Base-by-base conservation (phyloP, 2,888 invertebrate genomes). In the Rhyacophila evoluta region DNA sequence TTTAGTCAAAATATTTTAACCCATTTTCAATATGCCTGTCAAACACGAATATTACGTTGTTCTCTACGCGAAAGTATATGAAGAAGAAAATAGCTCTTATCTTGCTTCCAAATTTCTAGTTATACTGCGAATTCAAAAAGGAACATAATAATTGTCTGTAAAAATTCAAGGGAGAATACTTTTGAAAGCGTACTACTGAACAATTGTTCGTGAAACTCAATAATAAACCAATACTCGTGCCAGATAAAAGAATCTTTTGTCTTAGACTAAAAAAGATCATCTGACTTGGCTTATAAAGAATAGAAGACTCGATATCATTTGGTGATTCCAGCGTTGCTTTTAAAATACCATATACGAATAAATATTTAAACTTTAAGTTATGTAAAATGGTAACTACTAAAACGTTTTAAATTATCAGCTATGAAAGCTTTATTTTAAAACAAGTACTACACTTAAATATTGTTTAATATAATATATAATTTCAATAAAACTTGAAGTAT, bases 11-110 rank as follows among this genome's bases (percentile, higher is more conserved):
- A n/a, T n/a, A n/a, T n/a, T n/a, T n/a, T n/a, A n/a, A n/a, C n/a
- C n/a, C n/a, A n/a, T n/a, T 74, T 78, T 41, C 6, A 69, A 36
- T 36, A 67, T 37, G 55, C 74, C 41, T 33, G 37, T 25, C 78
- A 55, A 28, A 72, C 36, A 28, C 25, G 70, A 72, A 72, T 41
- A 41, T 41, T 41, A 19, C 41, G 10, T 25, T 55, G 55, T 55
- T 55, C 55, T 19, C 12, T 74, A 29, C 41, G 37, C 25, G 38
- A 25, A 38, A 71, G 70, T 36, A 72, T 41, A 75, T 39, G 27
- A 39, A 67, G 77, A 67, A 39, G 25, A 29, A 25, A 38, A 33
- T 75, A 41, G 25, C 12, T 33, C 55, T 55, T 55, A 70, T 36
- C 70, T 70, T 12, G 25, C 28, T 70, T 36, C 8, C 70, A 29